Base-by-base conservation (phyloP, 2,113 vertebrate species). In the Alces alces region DNA sequence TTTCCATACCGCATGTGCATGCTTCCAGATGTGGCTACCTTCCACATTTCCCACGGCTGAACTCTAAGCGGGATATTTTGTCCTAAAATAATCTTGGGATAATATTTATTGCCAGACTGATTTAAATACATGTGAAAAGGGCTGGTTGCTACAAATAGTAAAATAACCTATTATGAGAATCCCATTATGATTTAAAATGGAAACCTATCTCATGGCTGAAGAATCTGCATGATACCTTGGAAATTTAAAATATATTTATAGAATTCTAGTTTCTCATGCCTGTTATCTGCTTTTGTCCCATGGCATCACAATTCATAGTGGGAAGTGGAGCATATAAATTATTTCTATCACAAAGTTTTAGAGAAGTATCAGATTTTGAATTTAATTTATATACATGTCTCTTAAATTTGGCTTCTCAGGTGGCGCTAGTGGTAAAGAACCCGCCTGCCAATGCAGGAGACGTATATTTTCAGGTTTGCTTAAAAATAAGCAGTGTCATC, bases 101-200 rank as follows among this genome's bases (percentile, higher is more conserved):
- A 82, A 17, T 89, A 60, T 78, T 89, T 93, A 86, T 94, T 96
- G 33, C 39, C 88, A 94, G 82, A 58, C 33, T 89, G 54, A 92
- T 45, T 92, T 93, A 91, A 93, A 84, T 96, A 90, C 30, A 55
- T 39, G 6, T 45, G 36, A 45, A 93, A 94, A 79, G 60, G 12
- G 52, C 61, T 92, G 5, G 23, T 91, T 91, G 54, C 73, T 92
- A 30, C 64, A 85, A 88, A 87, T 43, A 85, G 64, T 27, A 73
- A 92, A 91, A 83, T 66, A 86, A 95, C 16, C 27, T 90, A 47
- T 50, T 43, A n/a, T 27, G 73, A 83, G 58, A 97, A 73, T 73
- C 23, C 58, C 82, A 17, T 73, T 97, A 55, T 64, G 21, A 89
- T 87, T 97, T 89, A 85, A 93, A 78, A 54, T 89, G 28, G 25